A percentile compares a stretch with the other conserved stretches of the same genome.
Conservation (phyloP, 1,140 invertebrate species). For the Heterodera schachtii region DNA sequence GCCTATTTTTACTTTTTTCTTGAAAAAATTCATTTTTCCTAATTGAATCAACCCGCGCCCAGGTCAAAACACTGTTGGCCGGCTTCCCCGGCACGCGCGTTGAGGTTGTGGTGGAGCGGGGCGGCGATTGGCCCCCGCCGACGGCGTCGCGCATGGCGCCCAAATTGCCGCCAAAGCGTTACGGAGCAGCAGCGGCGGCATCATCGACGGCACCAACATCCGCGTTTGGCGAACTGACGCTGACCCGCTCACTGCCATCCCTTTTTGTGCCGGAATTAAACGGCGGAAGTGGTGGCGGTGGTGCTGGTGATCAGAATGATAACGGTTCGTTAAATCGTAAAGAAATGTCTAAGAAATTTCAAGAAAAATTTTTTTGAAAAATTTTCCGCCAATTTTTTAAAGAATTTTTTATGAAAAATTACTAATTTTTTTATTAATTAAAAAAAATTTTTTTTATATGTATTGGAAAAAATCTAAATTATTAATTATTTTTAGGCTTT, state of each 20-base stretch:
- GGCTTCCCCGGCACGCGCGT: slow-evolving; percentile 82
- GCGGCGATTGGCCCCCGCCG: slow-evolving; percentile 91
- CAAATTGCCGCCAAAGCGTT: slow-evolving; percentile 22
- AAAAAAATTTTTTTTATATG: too few relatives aligned
- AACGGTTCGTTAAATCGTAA: too few relatives aligned
- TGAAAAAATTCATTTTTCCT: too few relatives aligned
- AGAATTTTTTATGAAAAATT: too few relatives aligned
- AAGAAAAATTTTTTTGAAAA: too few relatives aligned
- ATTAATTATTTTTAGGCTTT: too few relatives aligned
- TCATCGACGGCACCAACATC: background rate
- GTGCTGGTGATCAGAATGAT: background rate
- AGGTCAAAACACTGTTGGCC: slow-evolving; percentile 85
- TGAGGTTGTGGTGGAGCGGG: slow-evolving; percentile 98
- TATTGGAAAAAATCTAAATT: too few relatives aligned
- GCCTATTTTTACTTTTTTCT: too few relatives aligned
- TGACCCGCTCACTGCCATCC: slow-evolving; percentile 34
- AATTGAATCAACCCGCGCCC: slow-evolving; percentile 73
- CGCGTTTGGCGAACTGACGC: slow-evolving; percentile 21
- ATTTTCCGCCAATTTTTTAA: too few relatives aligned
- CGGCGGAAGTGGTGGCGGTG: background rate
- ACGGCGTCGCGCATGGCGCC: slow-evolving; percentile 62
- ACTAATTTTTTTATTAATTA: too few relatives aligned
- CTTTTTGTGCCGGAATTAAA: background rate
- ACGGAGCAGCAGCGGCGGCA: background rate
- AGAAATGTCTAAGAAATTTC: too few relatives aligned